Evolutionary conservation across 2,888 invertebrate genomes (phyloP), one percentile per base, ranked within the genome.

Genomic region (Bembecia ichneumoniformis): DNA sequence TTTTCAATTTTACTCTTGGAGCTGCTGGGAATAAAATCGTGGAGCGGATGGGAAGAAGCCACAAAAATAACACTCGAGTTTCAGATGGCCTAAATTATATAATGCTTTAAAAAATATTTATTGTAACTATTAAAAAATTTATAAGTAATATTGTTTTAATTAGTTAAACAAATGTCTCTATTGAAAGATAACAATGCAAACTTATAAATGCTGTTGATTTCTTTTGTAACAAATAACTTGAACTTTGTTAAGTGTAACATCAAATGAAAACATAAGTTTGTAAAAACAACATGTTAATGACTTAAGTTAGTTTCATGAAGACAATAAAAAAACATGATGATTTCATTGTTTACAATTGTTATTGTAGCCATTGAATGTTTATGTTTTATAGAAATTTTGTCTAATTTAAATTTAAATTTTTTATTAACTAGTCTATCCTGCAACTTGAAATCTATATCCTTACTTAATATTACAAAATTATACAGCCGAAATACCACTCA

Each of bases 251-350:
- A 40, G 13, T 40, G 11, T 43, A 15, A 48, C 43, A 48, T 20
- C 13, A 47, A 53, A 57, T 54, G 57, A 47, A 60, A 57, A 58
- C 55, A 11, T 60, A 66, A 59, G 51, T 60, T 71, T 55, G 61
- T 60, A 49, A 46, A 40, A 48, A 43, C 11, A 51, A 49, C 51
- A 50, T 17, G 35, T 61, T 62, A 66, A 63, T 63, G 62, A 64
- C 69, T 60, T 59, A 48, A 52, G 14, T 40, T 40, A 14, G 11
- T 40, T 40, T 40, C 40, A 13, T 40, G 4, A 14, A 13, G 13
- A 40, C 3, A 13, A 40, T 14, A 2, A 40, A 40, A 28, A 40
- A 36, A 36, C 10, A 36, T 36, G 7, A 13, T 40, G 40, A 40
- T 13, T 7, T 40, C 40, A 40, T 40, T 40, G 40, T 40, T 40